phyloP scores from a whole-genome alignment of 1,140 invertebrate genomes.

The Paraescarpia echinospica region DNA sequence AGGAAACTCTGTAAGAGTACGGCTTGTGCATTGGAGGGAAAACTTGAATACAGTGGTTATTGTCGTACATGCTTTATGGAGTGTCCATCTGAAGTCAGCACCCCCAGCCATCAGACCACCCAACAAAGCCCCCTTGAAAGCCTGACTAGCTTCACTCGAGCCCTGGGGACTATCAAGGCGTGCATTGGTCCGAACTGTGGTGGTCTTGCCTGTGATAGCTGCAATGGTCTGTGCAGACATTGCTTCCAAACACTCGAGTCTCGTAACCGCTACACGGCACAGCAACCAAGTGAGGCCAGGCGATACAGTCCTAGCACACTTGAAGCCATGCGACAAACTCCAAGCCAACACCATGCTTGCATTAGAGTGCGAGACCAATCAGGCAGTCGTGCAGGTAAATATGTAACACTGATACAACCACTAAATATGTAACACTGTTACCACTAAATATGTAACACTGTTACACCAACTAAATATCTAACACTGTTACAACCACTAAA shows the following conservation, averaged over 20 bases:
- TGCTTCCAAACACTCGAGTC: neutral
- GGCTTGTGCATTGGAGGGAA: neutral
- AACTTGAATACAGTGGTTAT: neutral
- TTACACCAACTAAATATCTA: neutral
- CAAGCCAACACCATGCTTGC: neutral
- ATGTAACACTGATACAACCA: neutral
- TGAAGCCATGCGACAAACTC: conserved; percentile 29
- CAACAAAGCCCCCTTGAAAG: neutral
- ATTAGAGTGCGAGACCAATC: neutral
- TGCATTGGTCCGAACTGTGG: neutral
- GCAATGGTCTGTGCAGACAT: neutral
- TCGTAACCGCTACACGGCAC: conserved; percentile 8
- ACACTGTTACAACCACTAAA: no score
- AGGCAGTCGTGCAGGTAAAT: neutral
- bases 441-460: no score
- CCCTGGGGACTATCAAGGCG: neutral
- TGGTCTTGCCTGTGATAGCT: neutral
- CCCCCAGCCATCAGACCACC: no score
- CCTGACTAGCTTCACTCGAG: neutral
- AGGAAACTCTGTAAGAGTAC: neutral
- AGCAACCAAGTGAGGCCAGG: conserved; percentile 36
- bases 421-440: no score
- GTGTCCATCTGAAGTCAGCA: neutral
- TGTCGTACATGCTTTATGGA: neutral
- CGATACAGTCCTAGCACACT: conserved; percentile 27